Evolutionary conservation across 2,888 invertebrate genomes (phyloP), one percentile per base, ranked within the genome.

Genomic region (Euphydryas editha): DNA sequence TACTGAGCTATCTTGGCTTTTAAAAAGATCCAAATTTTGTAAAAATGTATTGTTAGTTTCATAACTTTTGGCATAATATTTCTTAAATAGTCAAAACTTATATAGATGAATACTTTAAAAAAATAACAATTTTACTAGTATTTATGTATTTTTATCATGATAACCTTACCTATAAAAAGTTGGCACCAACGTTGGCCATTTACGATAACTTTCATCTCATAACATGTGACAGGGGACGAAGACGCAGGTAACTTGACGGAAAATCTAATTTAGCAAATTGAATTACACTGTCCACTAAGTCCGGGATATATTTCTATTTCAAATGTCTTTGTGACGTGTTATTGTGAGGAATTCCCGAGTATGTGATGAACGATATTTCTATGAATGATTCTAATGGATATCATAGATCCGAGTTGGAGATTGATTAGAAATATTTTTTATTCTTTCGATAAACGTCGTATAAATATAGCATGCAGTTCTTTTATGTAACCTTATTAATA

Each of bases 251-350:
- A 90, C 87, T 85, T 77, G 81, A 81, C 82, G 83, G 86, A 85
- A 89, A 90, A 92, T 91, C 88, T 90, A 88, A 92, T 92, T 90
- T 88, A 72, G 70, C 76, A 92, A 92, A 92, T 92, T 91, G 92
- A 90, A 91, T 92, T 86, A 88, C 86, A 84, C 78, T 82, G 88
- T 87, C 87, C 88, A 82, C 83, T 82, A 81, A 81, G 78, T 82
- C 75, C 68, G 74, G 76, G 84, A 86, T 83, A 83, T 82, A 77
- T 79, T 76, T 81, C 80, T 76, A 72, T 71, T 66, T 65, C 61
- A 65, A 76, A 76, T 74, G 72, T 70, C 71, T 73, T 73, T 72
- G 68, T 73, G 79, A 73, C 78, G 75, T 78, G 81, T 80, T 80
- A 80, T 81, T 81, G 80, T 81, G 77, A 74, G 75, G 74, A 76